Base-by-base conservation (phyloP, 2,797 vertebrate genomes). In the Emydoidea blandingii region DNA sequence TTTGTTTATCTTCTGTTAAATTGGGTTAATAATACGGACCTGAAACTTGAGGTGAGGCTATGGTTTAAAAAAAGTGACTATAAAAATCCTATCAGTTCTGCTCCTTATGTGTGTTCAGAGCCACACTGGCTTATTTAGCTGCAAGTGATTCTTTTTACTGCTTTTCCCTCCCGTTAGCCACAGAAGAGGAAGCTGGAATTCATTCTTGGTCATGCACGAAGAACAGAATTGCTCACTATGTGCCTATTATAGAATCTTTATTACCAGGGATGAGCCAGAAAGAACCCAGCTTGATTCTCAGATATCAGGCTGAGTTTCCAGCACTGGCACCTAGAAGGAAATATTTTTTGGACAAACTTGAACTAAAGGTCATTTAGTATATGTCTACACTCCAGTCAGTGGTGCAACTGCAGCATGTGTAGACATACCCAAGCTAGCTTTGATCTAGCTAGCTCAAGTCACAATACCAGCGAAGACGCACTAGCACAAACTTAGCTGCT, bases 231-330 rank as follows among this genome's bases (percentile, higher is more conserved):
- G 76, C 9, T 8, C 93, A 92, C 91, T 65, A 47, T 2, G 81
- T 57, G 92, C 95, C 95, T 12, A 18, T 97, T 97, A 87, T 96
- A 97, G 96, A 96, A 96, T 94, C 62, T 97, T 93, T n/a, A 91
- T 95, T 92, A 80, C 95, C 95, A 96, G 93, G 96, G 95, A 76
- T 21, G 78, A 93, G 96, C 96, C 95, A 97, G 95, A 95, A 89
- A 88, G 27, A 95, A 65, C 95, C 95, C 96, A 96, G 96, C 95
- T 81, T 96, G 97, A 85, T 83, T 95, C 94, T 31, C 8, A 90
- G 93, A 85, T 94, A 91, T 96, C 95, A 96, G 97, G 96, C 96
- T 96, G 95, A 89, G 95, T 93, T 95, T 41, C 53, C 31, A 6
- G 92, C 21, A 8, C 85, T 95, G 85, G 87, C 91, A 74, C 88